A percentile compares a stretch with the other conserved stretches of the same genome.
These are phyloP conservation scores for Crotalus viridis DNA, from an alignment of 2,113 vertebrate genomes.

Conservation along the genomic window DNA sequence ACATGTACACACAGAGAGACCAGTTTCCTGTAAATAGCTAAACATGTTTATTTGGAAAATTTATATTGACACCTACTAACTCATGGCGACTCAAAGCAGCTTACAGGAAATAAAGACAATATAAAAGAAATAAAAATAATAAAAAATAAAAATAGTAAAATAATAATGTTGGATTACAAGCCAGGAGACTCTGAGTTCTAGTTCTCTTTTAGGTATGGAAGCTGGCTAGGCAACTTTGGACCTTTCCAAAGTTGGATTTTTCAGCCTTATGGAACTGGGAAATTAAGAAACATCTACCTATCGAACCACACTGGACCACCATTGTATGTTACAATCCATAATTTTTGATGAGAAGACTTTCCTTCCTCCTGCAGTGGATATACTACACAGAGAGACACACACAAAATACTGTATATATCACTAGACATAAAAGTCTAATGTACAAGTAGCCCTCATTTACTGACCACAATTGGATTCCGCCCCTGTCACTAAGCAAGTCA, in stretches of 20 bases:
- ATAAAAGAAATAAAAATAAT: no score
- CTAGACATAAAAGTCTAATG: not conserved
- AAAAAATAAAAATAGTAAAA: no score
- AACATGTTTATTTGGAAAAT: not conserved
- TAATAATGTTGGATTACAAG: not conserved
- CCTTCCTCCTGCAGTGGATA: not conserved
- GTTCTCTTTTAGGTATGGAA: not conserved
- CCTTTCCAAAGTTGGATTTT: not conserved
- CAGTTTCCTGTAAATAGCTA: not conserved
- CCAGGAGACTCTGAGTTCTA: not conserved
- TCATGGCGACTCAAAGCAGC: no score
- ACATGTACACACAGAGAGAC: not conserved
- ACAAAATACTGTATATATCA: not conserved
- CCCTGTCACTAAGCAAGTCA: not conserved
- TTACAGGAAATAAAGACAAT: no score
- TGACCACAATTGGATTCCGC: not conserved
- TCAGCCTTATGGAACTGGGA: not conserved
- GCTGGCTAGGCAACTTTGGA: not conserved
- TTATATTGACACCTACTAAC: no score
- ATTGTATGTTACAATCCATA: not conserved
- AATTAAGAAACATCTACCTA: not conserved
- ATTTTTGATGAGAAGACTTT: not conserved
- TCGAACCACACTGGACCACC: not conserved
- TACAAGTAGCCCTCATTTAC: not conserved
- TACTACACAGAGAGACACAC: not conserved